Base-by-base conservation (phyloP, 1,140 invertebrate genomes). In the Wasmannia auropunctata region DNA sequence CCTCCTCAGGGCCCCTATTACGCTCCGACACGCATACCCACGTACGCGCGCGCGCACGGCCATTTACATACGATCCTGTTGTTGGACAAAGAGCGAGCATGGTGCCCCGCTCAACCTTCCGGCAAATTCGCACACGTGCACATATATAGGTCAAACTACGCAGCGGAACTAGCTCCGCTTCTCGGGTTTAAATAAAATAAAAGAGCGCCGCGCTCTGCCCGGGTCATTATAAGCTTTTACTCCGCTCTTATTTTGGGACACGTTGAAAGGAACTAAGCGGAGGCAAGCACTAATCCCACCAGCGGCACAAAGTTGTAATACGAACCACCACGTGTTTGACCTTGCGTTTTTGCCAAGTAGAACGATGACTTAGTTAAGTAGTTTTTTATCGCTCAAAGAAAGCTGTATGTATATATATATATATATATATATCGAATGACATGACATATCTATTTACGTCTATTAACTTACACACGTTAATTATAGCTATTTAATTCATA, bases 131-230 rank as follows among this genome's bases (percentile, higher is more conserved):
- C 86, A 84, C 85, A 90, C 86, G 72, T 85, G 85, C 79, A 31
- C 49, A 37, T 89, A 92, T 92, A 88, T 93, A 86, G 92, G 92
- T 92, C 92, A 93, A 92, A 89, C 90, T 90, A 80, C 86, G 85
- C 72, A 72, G 77, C 69, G 54, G 31, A 87, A 84, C 85, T 90
- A 90, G 85, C 63, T 62, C 28, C 54, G 54, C 69, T 54, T 69
- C 51, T 43, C 69, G 31, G 60, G 46, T 74, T 46, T 43, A 46
- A 74, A 83, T 81, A 31, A 72, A 80, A n/a, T n/a, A n/a, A n/a
- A 37, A 58, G 46, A 69, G n/a, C 43, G 54, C 69, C 54, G 74
- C 67, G 49, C 84, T 37, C 1, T n/a, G 49, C 19, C 49, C 60
- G 43, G 76, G 46, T 90, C 81, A 62, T 87, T 72, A 37, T 37